phyloP scores from a whole-genome alignment of 2,888 invertebrate genomes.

The Strigamia transsilvanica region DNA sequence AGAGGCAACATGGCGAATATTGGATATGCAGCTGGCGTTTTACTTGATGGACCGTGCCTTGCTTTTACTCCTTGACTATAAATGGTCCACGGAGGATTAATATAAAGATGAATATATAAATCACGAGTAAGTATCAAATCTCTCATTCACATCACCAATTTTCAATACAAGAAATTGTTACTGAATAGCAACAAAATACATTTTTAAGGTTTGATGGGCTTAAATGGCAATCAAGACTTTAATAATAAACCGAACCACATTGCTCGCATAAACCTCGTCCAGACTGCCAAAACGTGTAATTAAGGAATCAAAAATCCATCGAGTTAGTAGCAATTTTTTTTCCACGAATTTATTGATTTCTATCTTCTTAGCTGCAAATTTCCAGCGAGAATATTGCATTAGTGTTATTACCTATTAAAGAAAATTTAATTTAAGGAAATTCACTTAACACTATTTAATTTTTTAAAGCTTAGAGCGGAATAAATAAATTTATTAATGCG shows the following conservation, averaged over 20 bases:
- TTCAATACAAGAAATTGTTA: neutral
- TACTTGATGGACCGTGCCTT: constrained; percentile 39
- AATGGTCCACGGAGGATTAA: constrained; percentile 45
- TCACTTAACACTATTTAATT: neutral
- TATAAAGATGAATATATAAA: constrained; percentile 40
- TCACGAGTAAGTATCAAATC: neutral
- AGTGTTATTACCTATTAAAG: neutral
- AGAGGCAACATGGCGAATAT: constrained; percentile 22
- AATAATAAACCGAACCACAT: constrained; percentile 3
- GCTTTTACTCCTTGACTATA: constrained; percentile 30
- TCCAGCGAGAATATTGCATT: neutral
- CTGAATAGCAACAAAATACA: neutral
- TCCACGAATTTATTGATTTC: constrained; percentile 25
- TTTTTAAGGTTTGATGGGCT: neutral
- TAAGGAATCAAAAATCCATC: constrained; percentile 15
- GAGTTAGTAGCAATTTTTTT: neutral
- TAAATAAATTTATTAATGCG: neutral
- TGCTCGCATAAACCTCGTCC: neutral
- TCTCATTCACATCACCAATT: neutral
- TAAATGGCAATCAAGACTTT: constrained; percentile 21
- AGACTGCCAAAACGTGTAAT: neutral
- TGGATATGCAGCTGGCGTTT: constrained; percentile 48
- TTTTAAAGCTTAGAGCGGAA: neutral
- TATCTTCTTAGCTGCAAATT: neutral
- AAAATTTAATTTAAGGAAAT: neutral